These are phyloP conservation scores for Melipona bicolor DNA, from an alignment of 2,888 invertebrate species.

Conservation along the genomic window DNA sequence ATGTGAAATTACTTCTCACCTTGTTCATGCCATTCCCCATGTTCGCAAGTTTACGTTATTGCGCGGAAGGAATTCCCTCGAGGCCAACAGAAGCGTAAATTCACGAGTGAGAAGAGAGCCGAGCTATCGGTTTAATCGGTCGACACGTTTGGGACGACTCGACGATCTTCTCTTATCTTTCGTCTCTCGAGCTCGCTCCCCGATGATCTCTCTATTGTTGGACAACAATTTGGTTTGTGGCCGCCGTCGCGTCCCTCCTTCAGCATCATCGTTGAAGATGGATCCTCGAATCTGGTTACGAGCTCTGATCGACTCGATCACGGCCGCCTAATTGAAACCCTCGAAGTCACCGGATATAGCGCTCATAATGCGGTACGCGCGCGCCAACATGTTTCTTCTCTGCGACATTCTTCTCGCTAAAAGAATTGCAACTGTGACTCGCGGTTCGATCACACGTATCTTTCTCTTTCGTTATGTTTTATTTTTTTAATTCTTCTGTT, in stretches of 20 bases:
- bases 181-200: conserved; percentile 59
- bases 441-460: background rate
- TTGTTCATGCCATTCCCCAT: conserved; percentile 97
- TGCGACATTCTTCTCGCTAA: background rate
- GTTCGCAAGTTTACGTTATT: conserved; percentile 75
- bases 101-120: conserved; percentile 9
- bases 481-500: too few relatives aligned
- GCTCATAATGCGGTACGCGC: background rate
- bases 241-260: conserved; percentile 55
- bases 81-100: conserved; percentile 22
- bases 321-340: conserved; percentile 22
- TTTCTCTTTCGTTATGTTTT: background rate
- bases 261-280: conserved; percentile 64
- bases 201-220: conserved; percentile 51
- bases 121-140: conserved; percentile 60
- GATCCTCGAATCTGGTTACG: conserved; percentile 13
- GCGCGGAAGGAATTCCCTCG: conserved; percentile 54
- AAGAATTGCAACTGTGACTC: background rate
- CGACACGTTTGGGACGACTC: conserved; percentile 29
- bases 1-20: conserved; percentile 84
- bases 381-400: conserved; percentile 15
- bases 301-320: conserved; percentile 39
- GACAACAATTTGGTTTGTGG: conserved; percentile 49
- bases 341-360: conserved; percentile 2
- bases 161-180: conserved; percentile 50